Evolutionary conservation across 2,797 vertebrate species (phyloP), one percentile per base, ranked within the genome.

Genomic region (Phrynocephalus guinanensis): DNA sequence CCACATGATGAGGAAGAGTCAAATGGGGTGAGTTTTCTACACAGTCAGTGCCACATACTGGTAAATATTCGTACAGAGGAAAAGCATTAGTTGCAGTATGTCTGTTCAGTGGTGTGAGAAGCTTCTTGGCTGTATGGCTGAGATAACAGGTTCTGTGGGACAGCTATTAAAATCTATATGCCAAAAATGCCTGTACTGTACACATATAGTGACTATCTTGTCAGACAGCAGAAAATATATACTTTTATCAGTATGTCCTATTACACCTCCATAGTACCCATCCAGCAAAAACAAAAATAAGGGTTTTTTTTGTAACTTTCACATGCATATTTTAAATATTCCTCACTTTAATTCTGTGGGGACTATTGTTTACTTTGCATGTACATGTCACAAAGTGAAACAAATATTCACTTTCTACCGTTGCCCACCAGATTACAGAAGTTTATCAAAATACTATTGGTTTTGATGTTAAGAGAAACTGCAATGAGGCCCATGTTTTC

Each of bases 101-200:
- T 73, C 18, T 60, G 18, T 15, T 84, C 52, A 60, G 30, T 75
- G 30, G 50, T 73, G 70, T 77, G 83, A 50, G 18, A 68, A 30
- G 63, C 78, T 85, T 18, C 60, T 78, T 77, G 26, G n/a, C 44
- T 85, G 38, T 77, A 66, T 67, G 38, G 63, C 38, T 44, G 56
- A 85, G 38, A 85, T 77, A 85, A 68, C 33, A 85, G 16, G 73
- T 77, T 85, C 28, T 68, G 15, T 67, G 20, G 18, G 18, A 52
- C 28, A 68, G 28, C 28, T 85, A 66, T 78, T 77, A 68, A 78
- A 85, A 78, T 66, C 60, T 68, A 15, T 68, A 24, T 30, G 6
- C 6, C 73, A 85, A 26, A 67, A 30, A 80, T 33, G n/a, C 11
- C 44, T 24, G 22, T 28, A 16, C 44, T 24, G 22, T 28, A 16